A percentile compares a stretch with the other conserved stretches of the same genome.
These are phyloP conservation scores for Invenusta paracnida DNA, from an alignment of 2,888 invertebrate genomes.

Conservation along the genomic window DNA sequence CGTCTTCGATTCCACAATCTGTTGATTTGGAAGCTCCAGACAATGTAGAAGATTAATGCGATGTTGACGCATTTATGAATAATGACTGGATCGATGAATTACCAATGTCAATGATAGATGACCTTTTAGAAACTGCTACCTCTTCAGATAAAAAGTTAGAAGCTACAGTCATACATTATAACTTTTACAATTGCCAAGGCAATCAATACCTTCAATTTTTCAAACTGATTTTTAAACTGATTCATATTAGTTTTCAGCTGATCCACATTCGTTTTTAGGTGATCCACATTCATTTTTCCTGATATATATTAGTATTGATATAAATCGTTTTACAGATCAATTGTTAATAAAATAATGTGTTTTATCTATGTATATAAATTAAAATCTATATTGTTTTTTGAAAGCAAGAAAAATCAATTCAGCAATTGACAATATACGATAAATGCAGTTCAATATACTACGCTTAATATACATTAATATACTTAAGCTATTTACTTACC, in stretches of 20 bases:
- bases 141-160: constrained; percentile 15
- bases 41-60: constrained; percentile 2
- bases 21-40: constrained; percentile 12
- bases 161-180: constrained; percentile 20
- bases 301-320: not conserved
- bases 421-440: constrained; percentile 27
- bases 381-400: constrained; percentile 13
- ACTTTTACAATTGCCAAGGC: not conserved
- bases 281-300: constrained; percentile 7
- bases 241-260: constrained; percentile 4
- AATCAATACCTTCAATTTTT: not conserved
- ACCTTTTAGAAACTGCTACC: constrained; percentile 25
- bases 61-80: constrained; percentile 19
- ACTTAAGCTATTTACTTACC: too few relatives aligned
- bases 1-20: constrained; percentile 26
- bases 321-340: not conserved
- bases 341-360: constrained; percentile 14
- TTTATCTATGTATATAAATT: not conserved
- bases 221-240: not conserved
- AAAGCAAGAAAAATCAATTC: constrained; percentile 6
- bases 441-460: too few relatives aligned
- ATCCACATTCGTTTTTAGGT: constrained; percentile 8
- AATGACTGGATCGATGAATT: constrained; percentile 21
- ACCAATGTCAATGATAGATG: constrained; percentile 8
- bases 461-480: too few relatives aligned